Evolutionary conservation across 2,888 invertebrate species (phyloP).

Genomic region (Serripes groenlandicus): DNA sequence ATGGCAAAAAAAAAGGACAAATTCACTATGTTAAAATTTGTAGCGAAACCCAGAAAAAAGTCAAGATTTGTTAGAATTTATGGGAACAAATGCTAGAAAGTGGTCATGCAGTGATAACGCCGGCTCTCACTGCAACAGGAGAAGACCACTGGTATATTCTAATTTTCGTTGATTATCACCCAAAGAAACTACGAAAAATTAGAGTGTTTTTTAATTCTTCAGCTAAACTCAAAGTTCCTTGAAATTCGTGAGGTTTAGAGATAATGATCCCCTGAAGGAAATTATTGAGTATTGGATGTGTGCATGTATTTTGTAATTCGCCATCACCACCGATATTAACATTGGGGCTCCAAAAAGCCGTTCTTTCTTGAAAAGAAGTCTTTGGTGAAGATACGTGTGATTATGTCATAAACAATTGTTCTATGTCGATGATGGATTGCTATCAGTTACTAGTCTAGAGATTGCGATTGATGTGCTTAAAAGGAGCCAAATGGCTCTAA

Average conservation of each 20-base stretch:
- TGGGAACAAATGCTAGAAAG: conserved; percentile 20
- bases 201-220: conserved; percentile 67
- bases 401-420: conserved; percentile 53
- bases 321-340: conserved; percentile 48
- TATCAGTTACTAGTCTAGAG: conserved; percentile 17
- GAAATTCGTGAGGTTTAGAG: conserved; percentile 56
- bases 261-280: conserved; percentile 14
- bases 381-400: conserved; percentile 25
- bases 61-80: conserved; percentile 24
- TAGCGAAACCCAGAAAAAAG: conserved; percentile 23
- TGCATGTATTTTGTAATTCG: conserved; percentile 23
- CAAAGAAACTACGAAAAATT: conserved; percentile 36
- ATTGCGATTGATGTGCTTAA: conserved; percentile 46
- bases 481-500: conserved; percentile 51
- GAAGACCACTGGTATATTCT: conserved; percentile 13
- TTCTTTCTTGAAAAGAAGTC: conserved; percentile 14
- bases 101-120: conserved; percentile 34
- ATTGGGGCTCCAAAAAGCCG: conserved; percentile 50
- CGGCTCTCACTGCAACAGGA: conserved; percentile 1
- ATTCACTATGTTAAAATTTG: neutral
- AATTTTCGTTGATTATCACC: conserved; percentile 10
- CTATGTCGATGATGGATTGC: conserved; percentile 67
- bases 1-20: neutral
- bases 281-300: conserved; percentile 25
- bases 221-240: conserved; percentile 50